Base-by-base conservation (phyloP, 2,113 vertebrate genomes). In the zebrafish (Danio rerio) region DNA sequence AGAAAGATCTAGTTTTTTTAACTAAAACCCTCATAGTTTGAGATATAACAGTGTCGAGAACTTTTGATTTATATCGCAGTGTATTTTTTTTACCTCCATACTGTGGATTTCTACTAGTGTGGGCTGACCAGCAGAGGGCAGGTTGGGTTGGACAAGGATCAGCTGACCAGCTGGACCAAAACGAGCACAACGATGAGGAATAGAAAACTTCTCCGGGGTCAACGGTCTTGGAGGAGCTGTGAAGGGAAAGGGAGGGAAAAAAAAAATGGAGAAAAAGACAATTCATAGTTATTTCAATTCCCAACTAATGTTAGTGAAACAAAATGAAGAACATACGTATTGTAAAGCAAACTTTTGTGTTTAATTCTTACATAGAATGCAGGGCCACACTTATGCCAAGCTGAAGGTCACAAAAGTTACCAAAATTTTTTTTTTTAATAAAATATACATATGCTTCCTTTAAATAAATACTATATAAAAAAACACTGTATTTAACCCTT, bases 101-200 rank as follows among this genome's bases (percentile, higher is more conserved):
- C 94, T 98, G 92, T 99, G 93, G 58, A 99, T 92, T 81, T 99
- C 97, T 7, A 99, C 97, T 56, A 99, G 88, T 2, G 98, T 96
- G 0, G 98, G 98, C 89, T 99, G 98, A 11, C 98, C 98, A 59
- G 96, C 97, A 0, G 98, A 98, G n/a, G 98, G 98, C 12, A 99
- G 91, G 86, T 98, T 99, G 43, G 98, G 95, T 47, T 97, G 89
- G 12, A 96, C 96, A 76, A 97, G 96, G 70, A 99, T 92, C 62
- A 99, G 90, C 86, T 97, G 96, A 74, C 98, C 97, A 0, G 97
- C 96, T 6, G 98, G 96, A 15, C 96, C 96, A 79, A 99, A 99
- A 61, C 97, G 92, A 73, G 95, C 96, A 88, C 97, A 99, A 15
- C 96, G 88, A 74, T 99, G 98, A 81, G 98, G 96, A 78, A 96